Evolutionary conservation across 2,113 vertebrate species (phyloP).

Genomic region (Vombatus ursinus): DNA sequence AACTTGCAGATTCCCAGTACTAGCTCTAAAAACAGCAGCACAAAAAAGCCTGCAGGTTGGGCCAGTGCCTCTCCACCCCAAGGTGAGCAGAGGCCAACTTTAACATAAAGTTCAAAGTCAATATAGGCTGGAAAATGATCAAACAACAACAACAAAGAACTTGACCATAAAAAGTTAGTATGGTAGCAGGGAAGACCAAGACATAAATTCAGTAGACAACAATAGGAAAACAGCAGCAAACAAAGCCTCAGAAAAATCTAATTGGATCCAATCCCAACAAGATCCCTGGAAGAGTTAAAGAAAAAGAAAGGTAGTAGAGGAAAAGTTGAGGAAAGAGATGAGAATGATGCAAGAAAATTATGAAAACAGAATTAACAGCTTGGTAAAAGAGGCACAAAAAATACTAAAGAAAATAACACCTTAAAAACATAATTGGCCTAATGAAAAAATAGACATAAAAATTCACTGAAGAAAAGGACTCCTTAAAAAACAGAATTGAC

Average conservation of each 20-base stretch:
- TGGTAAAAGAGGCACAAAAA: not conserved
- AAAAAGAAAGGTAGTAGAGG: not conserved
- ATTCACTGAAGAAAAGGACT: not conserved
- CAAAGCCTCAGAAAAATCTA: not conserved
- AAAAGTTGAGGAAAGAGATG: not conserved
- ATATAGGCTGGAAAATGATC: not conserved
- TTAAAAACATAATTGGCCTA: not conserved
- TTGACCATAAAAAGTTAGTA: not conserved
- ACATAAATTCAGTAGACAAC: not conserved
- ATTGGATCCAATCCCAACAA: not conserved
- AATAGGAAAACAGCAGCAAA: not conserved
- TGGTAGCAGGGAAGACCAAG: not conserved
- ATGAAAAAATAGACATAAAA: not conserved
- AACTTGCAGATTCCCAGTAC: not conserved
- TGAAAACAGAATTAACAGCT: not conserved
- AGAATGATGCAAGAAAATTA: not conserved
- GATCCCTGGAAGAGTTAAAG: not conserved
- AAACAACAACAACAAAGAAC: not conserved
- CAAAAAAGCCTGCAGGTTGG: not conserved
- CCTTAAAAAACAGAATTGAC: too few species aligned
- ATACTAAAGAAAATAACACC: not conserved
- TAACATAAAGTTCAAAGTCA: not conserved
- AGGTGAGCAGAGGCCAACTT: not conserved
- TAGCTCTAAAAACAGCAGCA: not conserved
- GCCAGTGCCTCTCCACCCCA: not conserved